Base-by-base conservation (phyloP, 2,797 vertebrate genomes). In the Leptodactylus fallax region DNA sequence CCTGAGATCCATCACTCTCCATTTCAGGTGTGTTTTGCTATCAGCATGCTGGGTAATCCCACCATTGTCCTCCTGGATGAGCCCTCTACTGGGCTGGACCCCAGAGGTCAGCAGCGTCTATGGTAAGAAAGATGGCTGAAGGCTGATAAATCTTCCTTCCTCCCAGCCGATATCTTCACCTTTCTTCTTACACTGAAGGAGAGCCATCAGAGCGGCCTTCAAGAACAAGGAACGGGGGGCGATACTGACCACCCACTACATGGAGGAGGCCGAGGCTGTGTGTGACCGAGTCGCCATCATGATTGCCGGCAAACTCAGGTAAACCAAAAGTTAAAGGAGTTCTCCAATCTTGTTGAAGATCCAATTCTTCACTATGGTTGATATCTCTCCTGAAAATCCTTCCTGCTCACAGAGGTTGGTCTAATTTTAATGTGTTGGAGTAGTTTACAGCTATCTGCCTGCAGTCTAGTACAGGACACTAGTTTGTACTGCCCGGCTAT, bases 281-380 rank as follows among this genome's bases (percentile, higher is more conserved):
- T 99, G 98, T 6, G 97, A 99, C 94, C 96, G 97, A 0, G 95
- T 99, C 2, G 97, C 98, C 87, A 95, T 99, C 92, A 90, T 99
- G 95, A 97, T 98, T 85, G 95, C 97, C 0, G 97, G 98, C 13
- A 96, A 96, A 90, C 94, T 99, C 79, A 95, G 96, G 98, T 98
- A 51, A n/a, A n/a, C 7, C 5, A 5, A 51, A n/a, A n/a, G n/a
- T n/a, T n/a, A n/a, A n/a, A n/a, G n/a, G n/a, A n/a, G n/a, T n/a
- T n/a, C n/a, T n/a, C n/a, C n/a, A n/a, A n/a, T n/a, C n/a, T n/a
- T n/a, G n/a, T n/a, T n/a, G n/a, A n/a, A n/a, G n/a, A n/a, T n/a
- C n/a, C n/a, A n/a, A n/a, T n/a, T n/a, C n/a, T n/a, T n/a, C n/a
- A n/a, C n/a, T n/a, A n/a, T n/a, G n/a, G n/a, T n/a, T n/a, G n/a